These are phyloP conservation scores for Cerastis rubricosa DNA, from an alignment of 2,888 invertebrate species.

Conservation along the genomic window DNA sequence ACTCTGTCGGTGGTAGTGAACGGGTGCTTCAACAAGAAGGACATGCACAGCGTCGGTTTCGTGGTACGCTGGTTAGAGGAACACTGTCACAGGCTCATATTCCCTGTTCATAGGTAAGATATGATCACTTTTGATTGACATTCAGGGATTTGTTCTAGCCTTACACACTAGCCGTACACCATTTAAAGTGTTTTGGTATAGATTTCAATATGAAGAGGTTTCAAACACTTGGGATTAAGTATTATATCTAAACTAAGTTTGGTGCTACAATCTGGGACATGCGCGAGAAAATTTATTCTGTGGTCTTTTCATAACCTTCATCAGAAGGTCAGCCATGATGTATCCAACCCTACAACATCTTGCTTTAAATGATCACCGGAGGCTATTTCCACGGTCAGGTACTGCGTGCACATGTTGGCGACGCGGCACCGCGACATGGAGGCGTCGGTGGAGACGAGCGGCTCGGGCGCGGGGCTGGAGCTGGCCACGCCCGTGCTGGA, in stretches of 20 bases:
- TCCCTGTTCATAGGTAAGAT: conserved; percentile 93
- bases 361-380: neutral
- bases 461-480: conserved; percentile 90
- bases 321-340: neutral
- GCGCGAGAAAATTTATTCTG: neutral
- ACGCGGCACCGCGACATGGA: conserved; percentile 91
- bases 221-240: neutral
- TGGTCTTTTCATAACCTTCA: neutral
- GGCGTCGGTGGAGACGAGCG: conserved; percentile 71
- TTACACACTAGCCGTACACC: neutral
- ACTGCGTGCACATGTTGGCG: conserved; percentile 88
- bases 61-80: conserved; percentile 95
- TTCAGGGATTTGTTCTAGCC: neutral
- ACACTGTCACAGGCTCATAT: conserved; percentile 94
- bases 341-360: neutral
- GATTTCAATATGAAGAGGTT: neutral
- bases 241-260: neutral
- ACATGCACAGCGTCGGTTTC: conserved; percentile 93
- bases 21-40: conserved; percentile 95
- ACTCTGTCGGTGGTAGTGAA: conserved; percentile 94
- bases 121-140: neutral
- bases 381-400: conserved; percentile 65
- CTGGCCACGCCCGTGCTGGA: conserved; percentile 94
- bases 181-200: neutral
- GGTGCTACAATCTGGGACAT: neutral